Evolutionary conservation across 30 jellyfish, hydroid and myxozoan genomes (phyloP).

Genomic region (Cassiopea andromeda): DNA sequence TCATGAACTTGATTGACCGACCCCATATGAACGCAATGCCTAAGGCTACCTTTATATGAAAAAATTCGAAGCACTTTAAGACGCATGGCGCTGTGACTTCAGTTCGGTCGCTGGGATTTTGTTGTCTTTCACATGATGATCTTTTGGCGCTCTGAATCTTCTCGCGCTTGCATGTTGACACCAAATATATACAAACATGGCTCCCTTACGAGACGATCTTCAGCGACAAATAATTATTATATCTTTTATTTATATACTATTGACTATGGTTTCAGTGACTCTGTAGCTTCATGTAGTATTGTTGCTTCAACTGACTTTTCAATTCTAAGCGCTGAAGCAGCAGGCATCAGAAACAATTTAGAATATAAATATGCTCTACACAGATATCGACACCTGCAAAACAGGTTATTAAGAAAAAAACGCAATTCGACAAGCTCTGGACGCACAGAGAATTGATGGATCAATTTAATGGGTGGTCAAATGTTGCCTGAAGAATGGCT

Average conservation of each 20-base stretch:
- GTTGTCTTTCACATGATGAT: too few species aligned
- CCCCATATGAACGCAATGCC: too few species aligned
- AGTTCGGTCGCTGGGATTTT: neutral
- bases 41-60: too few species aligned
- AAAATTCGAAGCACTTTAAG: neutral
- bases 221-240: too few species aligned
- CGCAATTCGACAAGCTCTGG: neutral
- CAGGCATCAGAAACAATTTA: too few species aligned
- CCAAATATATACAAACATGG: too few species aligned
- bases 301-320: neutral
- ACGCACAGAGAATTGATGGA: slow-evolving; percentile 45
- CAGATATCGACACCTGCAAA: too few species aligned
- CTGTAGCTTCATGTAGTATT: neutral
- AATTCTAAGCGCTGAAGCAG: neutral
- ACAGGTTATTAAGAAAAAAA: too few species aligned
- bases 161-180: too few species aligned
- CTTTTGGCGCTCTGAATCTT: neutral
- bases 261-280: neutral
- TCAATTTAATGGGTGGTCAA: slow-evolving; percentile 1
- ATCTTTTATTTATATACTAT: neutral
- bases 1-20: too few species aligned
- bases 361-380: too few species aligned
- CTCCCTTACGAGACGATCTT: too few species aligned
- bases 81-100: neutral
- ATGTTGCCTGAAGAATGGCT: slow-evolving; percentile 43